Evolutionary conservation across 2,888 invertebrate species (phyloP).

Genomic region (Zaprionus lineosus): DNA sequence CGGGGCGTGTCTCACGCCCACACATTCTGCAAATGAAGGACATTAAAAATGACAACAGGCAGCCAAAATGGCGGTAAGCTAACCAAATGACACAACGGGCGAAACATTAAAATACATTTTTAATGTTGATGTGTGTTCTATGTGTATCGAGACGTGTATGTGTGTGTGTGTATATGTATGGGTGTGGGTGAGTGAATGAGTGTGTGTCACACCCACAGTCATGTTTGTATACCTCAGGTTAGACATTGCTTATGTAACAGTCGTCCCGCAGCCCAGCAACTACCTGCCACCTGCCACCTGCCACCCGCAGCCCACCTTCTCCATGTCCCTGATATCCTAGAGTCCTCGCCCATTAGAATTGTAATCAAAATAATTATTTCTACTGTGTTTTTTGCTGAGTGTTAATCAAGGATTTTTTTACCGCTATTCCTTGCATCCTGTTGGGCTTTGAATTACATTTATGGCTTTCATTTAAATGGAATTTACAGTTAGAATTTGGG

Average conservation of each 20-base stretch:
- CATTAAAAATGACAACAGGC: constrained; percentile 68
- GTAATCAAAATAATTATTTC: constrained; percentile 75
- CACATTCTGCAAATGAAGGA: constrained; percentile 54
- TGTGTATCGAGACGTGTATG: constrained; percentile 1
- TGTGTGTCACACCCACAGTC: constrained; percentile 31
- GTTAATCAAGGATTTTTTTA: constrained; percentile 48
- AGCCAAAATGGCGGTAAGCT: constrained; percentile 38
- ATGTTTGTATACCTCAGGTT: constrained; percentile 13
- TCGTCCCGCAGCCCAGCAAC: constrained; percentile 32
- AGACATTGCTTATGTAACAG: constrained; percentile 16
- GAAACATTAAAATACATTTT: constrained; percentile 75
- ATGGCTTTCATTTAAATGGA: constrained; percentile 55
- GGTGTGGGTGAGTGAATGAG: constrained; percentile 11
- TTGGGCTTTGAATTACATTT: constrained; percentile 53
- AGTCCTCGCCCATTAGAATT: constrained; percentile 46
- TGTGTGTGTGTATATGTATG: constrained; percentile 12
- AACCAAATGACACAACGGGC: constrained; percentile 54
- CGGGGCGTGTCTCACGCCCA: constrained; percentile 30
- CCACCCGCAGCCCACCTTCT: constrained; percentile 24
- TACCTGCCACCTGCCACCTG: constrained; percentile 26
- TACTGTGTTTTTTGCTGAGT: constrained; percentile 61
- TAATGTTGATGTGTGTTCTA: constrained; percentile 62
- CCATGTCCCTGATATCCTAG: constrained; percentile 5
- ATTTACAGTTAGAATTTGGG: constrained; percentile 55
- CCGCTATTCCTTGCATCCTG: constrained; percentile 3